Base-by-base conservation (phyloP, 2,797 vertebrate species). In the Falco naumanni region DNA sequence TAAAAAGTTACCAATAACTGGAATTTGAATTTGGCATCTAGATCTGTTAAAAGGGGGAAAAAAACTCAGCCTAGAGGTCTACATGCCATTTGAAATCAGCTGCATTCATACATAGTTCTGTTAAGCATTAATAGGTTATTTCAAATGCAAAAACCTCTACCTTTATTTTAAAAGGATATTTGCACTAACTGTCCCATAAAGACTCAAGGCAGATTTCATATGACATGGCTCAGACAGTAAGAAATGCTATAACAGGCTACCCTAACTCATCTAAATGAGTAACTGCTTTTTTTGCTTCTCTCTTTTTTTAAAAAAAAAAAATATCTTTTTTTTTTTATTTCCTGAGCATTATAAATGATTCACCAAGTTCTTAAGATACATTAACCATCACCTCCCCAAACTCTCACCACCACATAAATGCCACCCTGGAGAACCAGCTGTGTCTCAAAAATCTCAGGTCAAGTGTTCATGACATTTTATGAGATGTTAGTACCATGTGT, bases 341-440 rank as follows among this genome's bases (percentile, higher is more conserved):
- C 34, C 34, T 31, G 20, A 84, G 31, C 39, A 47, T 50, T 87
- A 54, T 50, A 93, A 84, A 86, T 26, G 66, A 31, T 10, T 87
- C 53, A 66, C 37, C 70, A 80, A 54, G 50, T 59, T 65, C 50
- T 65, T 80, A n/a, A 68, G 78, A 54, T 6, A 51, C 48, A 64
- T 72, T 61, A 80, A 81, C 63, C 70, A 93, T 26, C 53, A 17
- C 51, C 63, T 89, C 34, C 47, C 47, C 51, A 69, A 7, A 43
- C 89, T 92, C 56, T 84, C 77, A 54, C 24, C n/a, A 53, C 34
- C 22, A 37, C 56, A 56, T 6, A 81, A 95, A 91, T 87, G 61
- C 94, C 91, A 95, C 79, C 72, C 63, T 72, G 78, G 20, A 86
- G 88, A 91, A 47, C 45, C 93, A 92, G 41, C 88, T 89, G 63